A percentile compares a stretch with the other conserved stretches of the same genome.
Conservation (phyloP, 2,888 invertebrate genomes). For the Brenthis hecate region DNA sequence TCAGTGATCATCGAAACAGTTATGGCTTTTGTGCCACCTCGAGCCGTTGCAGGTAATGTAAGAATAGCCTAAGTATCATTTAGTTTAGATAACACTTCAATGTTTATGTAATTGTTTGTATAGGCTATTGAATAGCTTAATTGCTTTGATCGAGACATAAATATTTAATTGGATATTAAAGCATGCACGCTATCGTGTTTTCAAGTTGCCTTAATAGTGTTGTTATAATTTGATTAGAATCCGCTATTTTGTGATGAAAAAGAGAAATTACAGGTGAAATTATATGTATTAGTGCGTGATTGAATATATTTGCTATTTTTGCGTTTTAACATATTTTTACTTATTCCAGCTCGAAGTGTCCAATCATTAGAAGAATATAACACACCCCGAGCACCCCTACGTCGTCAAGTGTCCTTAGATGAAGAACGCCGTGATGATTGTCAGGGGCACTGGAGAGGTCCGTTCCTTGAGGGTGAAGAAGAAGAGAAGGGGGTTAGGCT, state of each 20-base stretch:
- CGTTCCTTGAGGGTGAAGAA: constrained; percentile 69
- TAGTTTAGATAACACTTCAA: not conserved
- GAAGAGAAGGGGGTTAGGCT: constrained; percentile 76
- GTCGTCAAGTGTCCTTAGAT: constrained; percentile 74
- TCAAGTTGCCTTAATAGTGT: not conserved
- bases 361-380: constrained; percentile 75
- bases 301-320: no score
- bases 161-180: constrained; percentile 10
- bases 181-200: not conserved
- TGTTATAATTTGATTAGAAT: not conserved
- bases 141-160: constrained; percentile 3
- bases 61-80: not conserved
- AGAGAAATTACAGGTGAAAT: no score
- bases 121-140: constrained; percentile 10
- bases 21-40: constrained; percentile 62
- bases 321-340: no score
- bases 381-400: constrained; percentile 69
- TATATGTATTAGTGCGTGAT: no score
- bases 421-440: constrained; percentile 77
- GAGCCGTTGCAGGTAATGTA: constrained; percentile 39
- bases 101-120: constrained; percentile 15
- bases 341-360: constrained; percentile 64
- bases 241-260: no score
- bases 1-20: constrained; percentile 19
- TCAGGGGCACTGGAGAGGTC: constrained; percentile 75